Conservation (phyloP, 2,888 invertebrate species). For the Timema podura region DNA sequence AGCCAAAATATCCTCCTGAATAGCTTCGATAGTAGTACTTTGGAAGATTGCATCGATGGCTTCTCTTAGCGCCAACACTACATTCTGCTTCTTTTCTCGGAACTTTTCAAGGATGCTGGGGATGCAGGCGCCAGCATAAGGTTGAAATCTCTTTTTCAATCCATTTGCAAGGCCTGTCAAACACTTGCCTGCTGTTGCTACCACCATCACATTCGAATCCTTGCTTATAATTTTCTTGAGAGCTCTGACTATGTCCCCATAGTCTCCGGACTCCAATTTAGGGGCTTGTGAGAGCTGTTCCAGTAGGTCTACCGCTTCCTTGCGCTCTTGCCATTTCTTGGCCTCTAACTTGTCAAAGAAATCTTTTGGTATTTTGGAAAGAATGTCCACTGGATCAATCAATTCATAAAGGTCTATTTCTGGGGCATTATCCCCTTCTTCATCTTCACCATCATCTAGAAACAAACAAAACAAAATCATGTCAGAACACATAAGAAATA, state of each 20-base stretch:
- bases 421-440: slow-evolving; percentile 47
- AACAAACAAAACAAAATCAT: slow-evolving; percentile 13
- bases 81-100: slow-evolving; percentile 92
- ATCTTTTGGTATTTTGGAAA: slow-evolving; percentile 90
- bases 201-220: slow-evolving; percentile 92
- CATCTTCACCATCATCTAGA: slow-evolving; percentile 54
- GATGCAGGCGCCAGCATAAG: slow-evolving; percentile 74
- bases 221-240: slow-evolving; percentile 89
- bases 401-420: slow-evolving; percentile 89
- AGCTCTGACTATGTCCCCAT: slow-evolving; percentile 80
- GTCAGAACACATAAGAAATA: no score
- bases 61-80: slow-evolving; percentile 81
- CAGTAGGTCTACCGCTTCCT: slow-evolving; percentile 82
- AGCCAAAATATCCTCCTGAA: slow-evolving; percentile 80
- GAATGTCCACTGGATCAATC: slow-evolving; percentile 86
- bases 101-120: slow-evolving; percentile 88
- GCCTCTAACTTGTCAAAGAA: slow-evolving; percentile 92
- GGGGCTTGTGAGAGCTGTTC: slow-evolving; percentile 75
- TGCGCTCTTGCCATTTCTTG: slow-evolving; percentile 96
- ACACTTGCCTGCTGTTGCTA: slow-evolving; percentile 80
- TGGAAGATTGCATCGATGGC: slow-evolving; percentile 86
- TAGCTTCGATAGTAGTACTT: slow-evolving; percentile 72
- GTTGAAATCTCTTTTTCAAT: slow-evolving; percentile 79
- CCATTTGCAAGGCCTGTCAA: slow-evolving; percentile 78
- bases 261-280: slow-evolving; percentile 88